Percentiles rank a stretch among this genome's conserved stretches.
phyloP scores from a whole-genome alignment of 2,888 invertebrate genomes.

The Phalera bucephala region DNA sequence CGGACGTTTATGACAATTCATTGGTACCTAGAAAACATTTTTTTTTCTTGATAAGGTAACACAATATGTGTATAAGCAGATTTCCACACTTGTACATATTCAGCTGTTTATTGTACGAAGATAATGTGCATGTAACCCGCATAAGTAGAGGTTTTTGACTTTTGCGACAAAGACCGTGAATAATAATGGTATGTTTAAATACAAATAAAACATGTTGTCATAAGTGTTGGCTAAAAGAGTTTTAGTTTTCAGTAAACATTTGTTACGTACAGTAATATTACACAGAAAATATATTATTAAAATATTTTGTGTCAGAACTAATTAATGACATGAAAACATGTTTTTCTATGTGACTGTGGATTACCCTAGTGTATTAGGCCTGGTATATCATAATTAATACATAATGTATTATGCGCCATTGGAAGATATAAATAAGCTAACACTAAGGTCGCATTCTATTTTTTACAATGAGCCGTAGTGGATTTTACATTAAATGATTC shows the following conservation, averaged over 20 bases:
- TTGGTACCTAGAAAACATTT: constrained; percentile 7
- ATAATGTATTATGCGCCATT: too few relatives aligned
- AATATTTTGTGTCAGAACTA: too few relatives aligned
- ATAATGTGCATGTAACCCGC: constrained; percentile 52
- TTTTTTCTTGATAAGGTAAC: constrained; percentile 10
- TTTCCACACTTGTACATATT: constrained; percentile 23
- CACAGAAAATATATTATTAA: too few relatives aligned
- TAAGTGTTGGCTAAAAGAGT: constrained; percentile 17
- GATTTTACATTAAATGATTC: too few relatives aligned
- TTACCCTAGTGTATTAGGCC: too few relatives aligned
- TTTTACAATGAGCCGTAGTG: too few relatives aligned
- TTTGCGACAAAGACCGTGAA: constrained; percentile 42
- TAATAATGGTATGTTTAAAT: constrained; percentile 28
- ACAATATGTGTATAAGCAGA: constrained; percentile 14
- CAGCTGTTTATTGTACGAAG: constrained; percentile 29
- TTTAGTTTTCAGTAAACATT: constrained; percentile 13
- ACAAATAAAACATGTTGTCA: constrained; percentile 18
- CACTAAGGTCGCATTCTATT: too few relatives aligned
- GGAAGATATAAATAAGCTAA: too few relatives aligned
- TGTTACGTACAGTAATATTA: too few relatives aligned
- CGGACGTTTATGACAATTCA: constrained; percentile 14
- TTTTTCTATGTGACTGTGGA: too few relatives aligned
- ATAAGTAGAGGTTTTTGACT: constrained; percentile 56
- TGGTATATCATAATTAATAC: too few relatives aligned
- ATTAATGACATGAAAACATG: too few relatives aligned